These are phyloP conservation scores for Oncorhynchus nerka DNA, from an alignment of 2,113 vertebrate species.

Conservation along the genomic window DNA sequence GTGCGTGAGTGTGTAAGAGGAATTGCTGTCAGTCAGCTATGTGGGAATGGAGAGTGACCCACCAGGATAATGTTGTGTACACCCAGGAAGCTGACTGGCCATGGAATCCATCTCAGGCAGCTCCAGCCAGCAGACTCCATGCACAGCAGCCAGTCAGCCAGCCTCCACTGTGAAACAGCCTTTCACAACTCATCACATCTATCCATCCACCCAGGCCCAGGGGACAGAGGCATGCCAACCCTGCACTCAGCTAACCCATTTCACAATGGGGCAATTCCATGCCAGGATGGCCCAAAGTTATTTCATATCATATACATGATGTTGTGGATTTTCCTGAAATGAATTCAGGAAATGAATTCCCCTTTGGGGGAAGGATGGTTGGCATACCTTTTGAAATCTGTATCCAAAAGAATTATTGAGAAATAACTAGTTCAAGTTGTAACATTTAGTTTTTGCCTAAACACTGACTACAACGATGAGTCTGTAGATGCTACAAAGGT, in stretches of 20 bases:
- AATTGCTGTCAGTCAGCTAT: not conserved
- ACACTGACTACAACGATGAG: too few relatives aligned
- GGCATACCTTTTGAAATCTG: too few relatives aligned
- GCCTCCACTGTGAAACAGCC: not conserved
- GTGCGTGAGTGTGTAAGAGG: not conserved
- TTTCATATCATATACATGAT: too few relatives aligned
- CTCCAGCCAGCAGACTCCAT: not conserved
- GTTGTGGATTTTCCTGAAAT: too few relatives aligned
- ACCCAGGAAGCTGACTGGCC: not conserved
- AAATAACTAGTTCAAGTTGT: too few relatives aligned
- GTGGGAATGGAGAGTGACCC: not conserved
- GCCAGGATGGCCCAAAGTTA: not conserved
- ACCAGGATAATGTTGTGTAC: too few relatives aligned
- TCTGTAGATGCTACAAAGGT: too few relatives aligned
- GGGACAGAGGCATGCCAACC: not conserved
- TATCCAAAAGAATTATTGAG: too few relatives aligned
- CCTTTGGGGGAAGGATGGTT: too few relatives aligned
- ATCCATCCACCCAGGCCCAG: not conserved
- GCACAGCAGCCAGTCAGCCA: not conserved
- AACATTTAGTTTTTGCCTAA: too few relatives aligned
- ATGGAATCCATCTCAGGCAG: not conserved
- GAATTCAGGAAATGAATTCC: too few relatives aligned
- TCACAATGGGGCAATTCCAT: not conserved
- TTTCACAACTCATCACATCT: not conserved
- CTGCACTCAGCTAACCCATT: not conserved